A percentile compares a stretch with the other conserved stretches of the same genome.
Conservation (phyloP, 2,797 vertebrate species). For the Simalia tracyae region DNA sequence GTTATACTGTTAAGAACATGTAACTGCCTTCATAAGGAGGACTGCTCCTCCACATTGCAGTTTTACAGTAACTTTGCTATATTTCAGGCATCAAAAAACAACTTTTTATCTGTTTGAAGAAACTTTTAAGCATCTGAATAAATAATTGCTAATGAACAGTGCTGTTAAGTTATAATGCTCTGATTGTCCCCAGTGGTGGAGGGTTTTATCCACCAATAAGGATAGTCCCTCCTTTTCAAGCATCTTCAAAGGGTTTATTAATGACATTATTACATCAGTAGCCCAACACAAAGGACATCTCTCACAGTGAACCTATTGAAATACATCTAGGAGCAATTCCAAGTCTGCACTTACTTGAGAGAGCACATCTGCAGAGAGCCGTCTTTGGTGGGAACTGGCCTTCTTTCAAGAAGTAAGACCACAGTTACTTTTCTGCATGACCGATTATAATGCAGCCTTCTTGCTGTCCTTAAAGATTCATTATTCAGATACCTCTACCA, state of each 20-base stretch:
- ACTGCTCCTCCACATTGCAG: neutral
- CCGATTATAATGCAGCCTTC: neutral
- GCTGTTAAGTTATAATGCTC: neutral
- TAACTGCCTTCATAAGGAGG: neutral
- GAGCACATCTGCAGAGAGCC: neutral
- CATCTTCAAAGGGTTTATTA: neutral
- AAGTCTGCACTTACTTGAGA: slow-evolving; percentile 1
- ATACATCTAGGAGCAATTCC: neutral
- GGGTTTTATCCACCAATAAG: neutral
- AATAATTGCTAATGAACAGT: neutral
- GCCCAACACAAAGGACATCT: neutral
- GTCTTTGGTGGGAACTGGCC: neutral
- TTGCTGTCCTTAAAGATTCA: neutral
- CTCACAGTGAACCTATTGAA: neutral
- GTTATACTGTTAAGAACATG: neutral
- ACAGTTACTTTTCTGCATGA: neutral
- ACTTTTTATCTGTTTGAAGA: neutral
- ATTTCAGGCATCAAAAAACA: neutral
- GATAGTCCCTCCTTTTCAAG: neutral
- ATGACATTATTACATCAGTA: neutral
- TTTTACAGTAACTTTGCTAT: neutral
- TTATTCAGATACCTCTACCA: neutral
- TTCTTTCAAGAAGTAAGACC: neutral
- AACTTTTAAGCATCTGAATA: neutral
- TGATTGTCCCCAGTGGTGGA: neutral